Base-by-base conservation (phyloP, 1,140 invertebrate species). In the Andrena cerasifolii region DNA sequence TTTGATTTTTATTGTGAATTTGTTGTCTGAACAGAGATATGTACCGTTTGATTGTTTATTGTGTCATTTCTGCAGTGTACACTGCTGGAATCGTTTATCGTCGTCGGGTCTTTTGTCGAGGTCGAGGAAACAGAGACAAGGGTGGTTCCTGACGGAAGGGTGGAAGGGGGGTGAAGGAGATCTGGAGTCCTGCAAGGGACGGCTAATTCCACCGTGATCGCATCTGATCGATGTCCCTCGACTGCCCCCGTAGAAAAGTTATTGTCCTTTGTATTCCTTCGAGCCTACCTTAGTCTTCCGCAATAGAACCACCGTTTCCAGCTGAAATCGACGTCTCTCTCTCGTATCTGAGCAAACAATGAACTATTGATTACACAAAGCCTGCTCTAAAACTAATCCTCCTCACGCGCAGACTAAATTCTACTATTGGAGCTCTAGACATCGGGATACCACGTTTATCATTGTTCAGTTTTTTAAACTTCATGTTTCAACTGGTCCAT, bases 201-300 rank as follows among this genome's bases (percentile, higher is more conserved):
- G 89, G 89, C 89, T 92, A 92, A 92, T 92, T 92, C 89, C 88
- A 89, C 85, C 82, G 90, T 89, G 87, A 91, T 91, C 89, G 87
- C 85, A 88, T 80, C 89, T 91, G 90, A 92, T 91, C 90, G 90
- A 91, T 92, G 91, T 90, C 90, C 88, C 85, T 88, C 76, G 84
- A 82, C 86, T 80, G 76, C 83, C 78, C 78, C 67, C 77, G 84
- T 82, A 66, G 85, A 84, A 84, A 86, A 91, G 83, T 86, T 89
- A 91, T 90, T 90, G 89, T 91, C 87, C 83, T 24, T 47, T n/a
- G 28, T 28, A 43, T 28, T 53, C 47, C 49, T 47, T 53, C 43
- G 49, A 83, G 40, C 21, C 26, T 49, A 67, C 54, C 33, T 51
- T 61, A 24, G 26, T 21, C 72, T 31, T 31, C 8, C 43, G 28